Base-by-base conservation (phyloP, 1,140 invertebrate species). In the Arctopsyche grandis region DNA sequence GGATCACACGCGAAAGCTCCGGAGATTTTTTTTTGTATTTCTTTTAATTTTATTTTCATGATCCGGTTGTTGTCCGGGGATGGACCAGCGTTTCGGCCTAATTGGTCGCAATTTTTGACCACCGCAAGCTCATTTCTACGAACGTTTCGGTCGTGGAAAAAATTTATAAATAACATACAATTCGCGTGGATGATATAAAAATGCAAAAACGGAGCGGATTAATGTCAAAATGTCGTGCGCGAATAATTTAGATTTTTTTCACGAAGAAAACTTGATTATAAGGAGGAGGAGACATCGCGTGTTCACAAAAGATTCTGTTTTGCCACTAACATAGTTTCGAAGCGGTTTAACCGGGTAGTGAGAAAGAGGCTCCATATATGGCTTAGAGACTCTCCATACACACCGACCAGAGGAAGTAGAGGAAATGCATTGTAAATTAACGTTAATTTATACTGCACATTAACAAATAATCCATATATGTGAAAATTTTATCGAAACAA, bases 281-380 rank as follows among this genome's bases (percentile, higher is more conserved):
- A 66, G 24, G 24, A 52, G 5, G 69, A 24, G 43, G 74, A 76
- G 74, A 76, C 74, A 63, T 78, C 69, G 69, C 69, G 69, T 78
- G 69, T 24, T 69, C 69, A 78, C 63, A 78, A 78, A 78, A 78
- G 63, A 56, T 56, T 78, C 77, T 66, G 29, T 71, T 77, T 78
- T 78, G 69, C 69, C 69, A 78, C 77, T 78, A 78, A 71, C 77
- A 78, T 71, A 70, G 77, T 71, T 78, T 76, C 74, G 52, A 76
- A 63, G 74, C 43, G 56, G 74, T 66, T 76, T 43, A 63, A 76
- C 74, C 74, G 74, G 74, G 74, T 44, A 46, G n/a, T 29, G 74
- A 76, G 74, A 76, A 52, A 76, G 74, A 76, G 26, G 26, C 43
- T 38, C 74, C 74, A 44, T 76, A 76, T 76, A 76, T 29, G 74